Conservation (phyloP, 2,797 vertebrate genomes). For the Myotis myotis region DNA sequence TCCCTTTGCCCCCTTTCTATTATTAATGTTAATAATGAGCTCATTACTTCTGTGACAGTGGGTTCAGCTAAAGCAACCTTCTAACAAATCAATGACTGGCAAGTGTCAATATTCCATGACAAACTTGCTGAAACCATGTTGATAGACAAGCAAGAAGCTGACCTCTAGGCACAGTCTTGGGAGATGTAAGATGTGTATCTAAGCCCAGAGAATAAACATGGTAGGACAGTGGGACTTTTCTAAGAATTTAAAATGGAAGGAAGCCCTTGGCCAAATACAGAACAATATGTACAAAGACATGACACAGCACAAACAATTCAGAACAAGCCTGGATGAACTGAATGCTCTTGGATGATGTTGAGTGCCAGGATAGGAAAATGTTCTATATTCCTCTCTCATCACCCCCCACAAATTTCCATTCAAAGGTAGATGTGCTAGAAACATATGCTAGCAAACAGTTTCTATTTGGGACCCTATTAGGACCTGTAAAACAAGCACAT, state of each 20-base stretch:
- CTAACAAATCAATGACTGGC: background rate
- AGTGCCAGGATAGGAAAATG: background rate
- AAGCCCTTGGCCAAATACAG: background rate
- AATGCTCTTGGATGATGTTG: background rate
- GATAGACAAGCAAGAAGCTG: background rate
- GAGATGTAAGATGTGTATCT: background rate
- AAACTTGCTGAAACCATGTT: background rate
- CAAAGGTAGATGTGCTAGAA: background rate
- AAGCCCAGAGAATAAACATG: background rate
- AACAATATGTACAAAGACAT: background rate
- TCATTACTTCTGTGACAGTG: background rate
- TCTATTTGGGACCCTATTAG: background rate
- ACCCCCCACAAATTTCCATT: background rate
- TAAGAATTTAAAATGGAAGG: background rate
- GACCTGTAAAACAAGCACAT: slow-evolving; percentile 33
- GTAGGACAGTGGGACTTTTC: background rate
- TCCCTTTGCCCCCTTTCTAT: background rate
- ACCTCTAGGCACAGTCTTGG: background rate
- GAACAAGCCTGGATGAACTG: background rate
- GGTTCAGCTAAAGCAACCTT: background rate
- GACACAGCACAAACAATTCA: background rate
- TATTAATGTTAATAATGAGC: background rate
- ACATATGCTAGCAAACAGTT: background rate
- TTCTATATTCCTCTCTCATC: background rate
- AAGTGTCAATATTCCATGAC: background rate